Conservation (phyloP, 2,113 vertebrate species). For the Pachyramphus minor region DNA sequence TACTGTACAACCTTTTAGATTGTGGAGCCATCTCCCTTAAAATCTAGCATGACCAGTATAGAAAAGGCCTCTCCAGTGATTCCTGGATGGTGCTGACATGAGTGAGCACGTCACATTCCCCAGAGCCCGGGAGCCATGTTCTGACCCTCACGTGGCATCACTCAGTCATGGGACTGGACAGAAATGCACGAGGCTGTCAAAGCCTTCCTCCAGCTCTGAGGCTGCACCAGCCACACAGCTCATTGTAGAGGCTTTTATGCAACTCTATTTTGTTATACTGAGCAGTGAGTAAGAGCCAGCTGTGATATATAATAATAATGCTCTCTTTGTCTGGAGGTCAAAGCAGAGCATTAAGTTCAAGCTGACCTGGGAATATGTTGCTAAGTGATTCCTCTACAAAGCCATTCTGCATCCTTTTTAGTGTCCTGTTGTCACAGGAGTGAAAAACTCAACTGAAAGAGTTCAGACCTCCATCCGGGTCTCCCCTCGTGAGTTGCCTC, state of each 20-base stretch:
- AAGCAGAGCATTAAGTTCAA: slow-evolving; percentile 21
- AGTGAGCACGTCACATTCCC: background rate
- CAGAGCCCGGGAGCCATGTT: background rate
- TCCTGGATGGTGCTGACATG: background rate
- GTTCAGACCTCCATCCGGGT: background rate
- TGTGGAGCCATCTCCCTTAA: background rate
- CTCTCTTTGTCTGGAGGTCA: slow-evolving; percentile 21
- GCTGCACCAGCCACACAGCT: background rate
- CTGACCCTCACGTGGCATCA: background rate
- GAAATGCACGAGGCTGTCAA: background rate
- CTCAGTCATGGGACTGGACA: background rate
- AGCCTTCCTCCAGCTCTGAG: background rate
- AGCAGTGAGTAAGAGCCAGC: background rate
- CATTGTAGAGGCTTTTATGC: background rate
- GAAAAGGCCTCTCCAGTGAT: background rate
- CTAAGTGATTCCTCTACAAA: background rate
- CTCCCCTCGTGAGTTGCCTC: background rate
- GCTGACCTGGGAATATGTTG: slow-evolving; percentile 6
- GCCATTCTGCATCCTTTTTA: background rate
- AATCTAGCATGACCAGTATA: no score
- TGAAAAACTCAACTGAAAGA: background rate
- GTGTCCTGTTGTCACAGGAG: background rate
- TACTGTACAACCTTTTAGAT: background rate
- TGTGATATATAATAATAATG: background rate
- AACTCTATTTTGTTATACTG: background rate